Evolutionary conservation across 1,140 invertebrate species (phyloP).

Genomic region (Acyrthosiphon pisum): DNA sequence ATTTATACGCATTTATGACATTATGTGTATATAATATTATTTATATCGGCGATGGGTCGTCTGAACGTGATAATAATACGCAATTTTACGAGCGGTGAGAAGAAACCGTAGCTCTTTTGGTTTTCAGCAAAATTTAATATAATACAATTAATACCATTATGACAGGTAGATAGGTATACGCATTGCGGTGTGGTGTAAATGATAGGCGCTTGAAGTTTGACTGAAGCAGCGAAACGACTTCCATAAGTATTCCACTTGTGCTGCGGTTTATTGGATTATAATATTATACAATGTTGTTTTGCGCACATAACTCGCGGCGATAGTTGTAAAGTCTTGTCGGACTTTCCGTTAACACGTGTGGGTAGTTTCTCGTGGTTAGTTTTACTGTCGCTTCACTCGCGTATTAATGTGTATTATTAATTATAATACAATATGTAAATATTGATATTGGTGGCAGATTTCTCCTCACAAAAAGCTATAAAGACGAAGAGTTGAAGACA

Average conservation of each 20-base stretch:
- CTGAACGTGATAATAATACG: background rate
- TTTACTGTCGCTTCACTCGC: background rate
- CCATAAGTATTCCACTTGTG: background rate
- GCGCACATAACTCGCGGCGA: background rate
- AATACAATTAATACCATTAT: background rate
- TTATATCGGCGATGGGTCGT: background rate
- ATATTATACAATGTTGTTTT: background rate
- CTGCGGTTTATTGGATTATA: background rate
- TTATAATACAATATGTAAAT: background rate
- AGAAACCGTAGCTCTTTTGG: background rate
- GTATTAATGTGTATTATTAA: background rate
- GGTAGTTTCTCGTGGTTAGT: background rate
- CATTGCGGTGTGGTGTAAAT: background rate
- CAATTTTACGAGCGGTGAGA: background rate
- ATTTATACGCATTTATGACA: background rate
- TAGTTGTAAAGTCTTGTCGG: background rate
- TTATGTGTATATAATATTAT: background rate
- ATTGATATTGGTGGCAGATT: background rate
- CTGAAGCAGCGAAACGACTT: background rate
- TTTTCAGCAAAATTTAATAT: background rate
- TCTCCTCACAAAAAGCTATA: too few species aligned
- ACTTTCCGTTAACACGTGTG: background rate
- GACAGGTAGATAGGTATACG: too few species aligned
- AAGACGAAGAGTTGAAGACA: accelerated
- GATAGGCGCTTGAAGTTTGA: background rate